Percentiles rank a stretch among this genome's conserved stretches.
Conservation (phyloP, 2,888 invertebrate genomes). For the Ormyrus labotus region DNA sequence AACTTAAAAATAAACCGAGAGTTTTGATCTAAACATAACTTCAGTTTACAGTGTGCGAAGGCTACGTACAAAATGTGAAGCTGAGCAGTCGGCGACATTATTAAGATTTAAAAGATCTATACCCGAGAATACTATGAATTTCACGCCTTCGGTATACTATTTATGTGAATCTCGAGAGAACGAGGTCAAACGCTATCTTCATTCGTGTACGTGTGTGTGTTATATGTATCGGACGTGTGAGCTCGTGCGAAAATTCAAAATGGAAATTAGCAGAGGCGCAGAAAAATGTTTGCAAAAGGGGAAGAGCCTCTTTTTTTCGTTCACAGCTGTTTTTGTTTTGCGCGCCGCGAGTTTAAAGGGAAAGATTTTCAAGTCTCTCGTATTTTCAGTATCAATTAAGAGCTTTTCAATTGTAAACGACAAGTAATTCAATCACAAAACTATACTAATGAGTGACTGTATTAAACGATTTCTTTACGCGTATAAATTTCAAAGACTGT, state of each 20-base stretch:
- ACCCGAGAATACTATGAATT: conserved; percentile 41
- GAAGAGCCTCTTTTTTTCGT: too few species aligned
- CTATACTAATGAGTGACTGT: too few species aligned
- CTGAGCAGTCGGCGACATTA: neutral
- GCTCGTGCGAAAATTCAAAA: neutral
- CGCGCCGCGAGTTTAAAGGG: conserved; percentile 2
- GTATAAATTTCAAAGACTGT: too few species aligned
- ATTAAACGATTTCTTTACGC: too few species aligned
- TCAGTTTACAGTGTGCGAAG: neutral
- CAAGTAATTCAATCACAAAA: too few species aligned
- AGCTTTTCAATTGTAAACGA: neutral
- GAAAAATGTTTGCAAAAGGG: too few species aligned
- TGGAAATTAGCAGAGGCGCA: conserved; percentile 9
- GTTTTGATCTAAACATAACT: conserved; percentile 9
- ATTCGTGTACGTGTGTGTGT: conserved; percentile 21
- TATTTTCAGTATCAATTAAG: neutral
- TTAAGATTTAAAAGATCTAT: neutral
- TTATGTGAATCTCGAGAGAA: conserved; percentile 48
- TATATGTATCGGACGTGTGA: conserved; percentile 3
- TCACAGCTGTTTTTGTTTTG: too few species aligned
- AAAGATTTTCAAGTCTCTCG: neutral
- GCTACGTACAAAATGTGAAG: neutral
- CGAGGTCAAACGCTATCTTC: conserved; percentile 55
- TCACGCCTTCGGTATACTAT: conserved; percentile 44
- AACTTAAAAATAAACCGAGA: neutral